phyloP scores from a whole-genome alignment of 1,140 invertebrate species.

The Centruroides sculpturatus region DNA sequence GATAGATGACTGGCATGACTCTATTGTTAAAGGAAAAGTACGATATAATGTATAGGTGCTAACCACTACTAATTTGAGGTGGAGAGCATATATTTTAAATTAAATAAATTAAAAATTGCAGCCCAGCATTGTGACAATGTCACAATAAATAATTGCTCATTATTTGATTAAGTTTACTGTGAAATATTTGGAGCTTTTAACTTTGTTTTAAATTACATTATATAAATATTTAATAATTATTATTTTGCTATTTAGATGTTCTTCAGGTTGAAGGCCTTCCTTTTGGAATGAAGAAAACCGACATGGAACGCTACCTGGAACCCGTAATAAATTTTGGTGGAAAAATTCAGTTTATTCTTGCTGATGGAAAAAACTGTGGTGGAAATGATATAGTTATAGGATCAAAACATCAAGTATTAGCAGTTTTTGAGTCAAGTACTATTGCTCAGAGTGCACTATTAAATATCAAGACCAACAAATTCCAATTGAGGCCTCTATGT shows the following conservation, averaged over 20 bases:
- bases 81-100: no score
- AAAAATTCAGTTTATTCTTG: slow-evolving; percentile 12
- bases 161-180: no score
- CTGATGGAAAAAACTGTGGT: not conserved
- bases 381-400: slow-evolving; percentile 7
- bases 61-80: no score
- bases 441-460: slow-evolving; percentile 18
- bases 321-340: slow-evolving; percentile 11
- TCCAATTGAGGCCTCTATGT: slow-evolving; percentile 9
- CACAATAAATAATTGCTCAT: no score
- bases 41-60: no score
- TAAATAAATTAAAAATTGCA: no score
- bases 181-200: no score
- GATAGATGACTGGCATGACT: no score
- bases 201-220: no score
- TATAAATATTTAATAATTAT: no score
- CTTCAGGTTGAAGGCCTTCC: slow-evolving; percentile 16
- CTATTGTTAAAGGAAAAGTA: no score
- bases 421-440: slow-evolving; percentile 16
- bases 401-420: slow-evolving; percentile 13
- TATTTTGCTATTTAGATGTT: not conserved
- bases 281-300: slow-evolving; percentile 11
- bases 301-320: slow-evolving; percentile 18
- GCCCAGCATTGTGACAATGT: no score
- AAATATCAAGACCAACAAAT: slow-evolving; percentile 18